Conservation (phyloP, 1,140 invertebrate species). For the Piezodorus guildinii region DNA sequence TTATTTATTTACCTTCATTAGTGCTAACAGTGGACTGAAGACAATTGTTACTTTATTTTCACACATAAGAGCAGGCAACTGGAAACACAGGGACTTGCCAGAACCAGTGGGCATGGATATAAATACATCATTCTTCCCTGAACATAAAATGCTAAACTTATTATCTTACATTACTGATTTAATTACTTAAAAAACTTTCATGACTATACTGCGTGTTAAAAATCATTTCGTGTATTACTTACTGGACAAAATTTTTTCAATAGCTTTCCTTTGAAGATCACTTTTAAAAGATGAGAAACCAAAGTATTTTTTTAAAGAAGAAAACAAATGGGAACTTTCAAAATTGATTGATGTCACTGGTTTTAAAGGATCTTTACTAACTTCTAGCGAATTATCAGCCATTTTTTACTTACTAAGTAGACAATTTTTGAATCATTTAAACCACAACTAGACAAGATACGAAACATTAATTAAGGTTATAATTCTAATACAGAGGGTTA, state of each 20-base stretch:
- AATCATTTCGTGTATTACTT: neutral
- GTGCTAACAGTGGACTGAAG: conserved; percentile 54
- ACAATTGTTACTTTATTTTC: conserved; percentile 47
- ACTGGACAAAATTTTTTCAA: conserved; percentile 34
- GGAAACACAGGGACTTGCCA: conserved; percentile 61
- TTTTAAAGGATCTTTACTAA: no score
- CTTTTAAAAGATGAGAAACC: conserved; percentile 41
- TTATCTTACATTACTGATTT: conserved; percentile 3
- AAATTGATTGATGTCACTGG: no score
- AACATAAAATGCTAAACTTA: conserved; percentile 15
- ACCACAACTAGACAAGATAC: no score
- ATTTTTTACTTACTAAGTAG: no score
- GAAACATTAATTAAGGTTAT: neutral
- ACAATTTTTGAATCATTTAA: no score
- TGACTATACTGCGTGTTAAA: neutral
- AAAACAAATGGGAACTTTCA: neutral
- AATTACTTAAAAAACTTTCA: neutral
- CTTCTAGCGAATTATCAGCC: no score
- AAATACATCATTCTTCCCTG: conserved; percentile 50
- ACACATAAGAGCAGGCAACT: conserved; percentile 50
- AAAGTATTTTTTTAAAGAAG: conserved; percentile 34
- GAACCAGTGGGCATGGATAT: conserved; percentile 61
- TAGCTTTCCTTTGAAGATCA: conserved; percentile 40
- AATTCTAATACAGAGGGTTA: neutral
- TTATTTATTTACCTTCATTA: conserved; percentile 43